These are phyloP conservation scores for Carollia perspicillata DNA, from an alignment of 2,113 vertebrate species.

Conservation along the genomic window DNA sequence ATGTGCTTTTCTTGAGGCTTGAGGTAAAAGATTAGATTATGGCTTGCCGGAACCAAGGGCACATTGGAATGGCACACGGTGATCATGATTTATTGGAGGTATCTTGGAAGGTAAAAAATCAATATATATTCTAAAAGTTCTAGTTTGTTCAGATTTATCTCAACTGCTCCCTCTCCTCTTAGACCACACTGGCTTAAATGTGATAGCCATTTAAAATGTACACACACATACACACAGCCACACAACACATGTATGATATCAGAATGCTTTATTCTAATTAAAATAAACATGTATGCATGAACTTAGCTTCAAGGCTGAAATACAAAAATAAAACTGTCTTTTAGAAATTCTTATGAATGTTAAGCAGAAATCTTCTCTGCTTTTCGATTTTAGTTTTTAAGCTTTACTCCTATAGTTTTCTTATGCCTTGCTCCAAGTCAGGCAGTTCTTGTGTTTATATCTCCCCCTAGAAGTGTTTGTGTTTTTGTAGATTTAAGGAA, in stretches of 20 bases:
- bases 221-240: background rate
- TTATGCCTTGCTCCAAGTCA: background rate
- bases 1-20: slow-evolving; percentile 59
- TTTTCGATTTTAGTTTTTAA: background rate
- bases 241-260: background rate
- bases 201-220: background rate
- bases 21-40: slow-evolving; percentile 76
- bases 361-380: background rate
- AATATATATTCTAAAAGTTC: slow-evolving; percentile 79
- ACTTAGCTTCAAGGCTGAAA: background rate
- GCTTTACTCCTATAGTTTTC: background rate
- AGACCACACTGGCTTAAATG: background rate
- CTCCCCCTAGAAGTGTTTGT: background rate
- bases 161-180: slow-evolving; percentile 9
- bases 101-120: slow-evolving; percentile 78
- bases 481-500: background rate
- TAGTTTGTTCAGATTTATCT: slow-evolving; percentile 74
- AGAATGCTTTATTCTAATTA: slow-evolving; percentile 41
- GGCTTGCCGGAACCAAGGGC: slow-evolving; percentile 76
- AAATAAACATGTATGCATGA: slow-evolving; percentile 13
- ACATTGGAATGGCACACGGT: slow-evolving; percentile 68
- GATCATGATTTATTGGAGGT: slow-evolving; percentile 81
- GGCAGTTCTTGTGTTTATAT: background rate
- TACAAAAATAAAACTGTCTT: background rate
- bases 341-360: background rate